A percentile compares a stretch with the other conserved stretches of the same genome.
Evolutionary conservation across 2,113 vertebrate species (phyloP).

Genomic region (Hypanus sabinus): DNA sequence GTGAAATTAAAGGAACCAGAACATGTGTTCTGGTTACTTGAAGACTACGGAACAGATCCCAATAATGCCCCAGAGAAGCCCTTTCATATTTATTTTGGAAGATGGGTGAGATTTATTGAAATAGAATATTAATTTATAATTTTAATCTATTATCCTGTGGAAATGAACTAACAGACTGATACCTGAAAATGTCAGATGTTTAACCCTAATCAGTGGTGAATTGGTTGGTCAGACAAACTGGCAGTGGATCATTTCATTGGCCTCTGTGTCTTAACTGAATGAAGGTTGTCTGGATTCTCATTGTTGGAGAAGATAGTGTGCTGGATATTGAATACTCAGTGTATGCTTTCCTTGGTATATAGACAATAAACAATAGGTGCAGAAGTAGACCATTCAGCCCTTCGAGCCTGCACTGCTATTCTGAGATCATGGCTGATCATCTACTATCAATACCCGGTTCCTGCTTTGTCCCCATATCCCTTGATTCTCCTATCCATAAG

Average conservation of each 20-base stretch:
- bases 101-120: constrained; percentile 73
- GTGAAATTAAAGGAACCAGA: constrained; percentile 84
- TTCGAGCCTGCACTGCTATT: too few relatives aligned
- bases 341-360: not conserved
- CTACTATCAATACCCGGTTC: too few relatives aligned
- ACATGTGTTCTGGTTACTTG: constrained; percentile 80
- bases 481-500: too few relatives aligned
- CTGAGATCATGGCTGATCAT: too few relatives aligned
- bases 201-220: not conserved
- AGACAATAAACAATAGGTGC: too few relatives aligned
- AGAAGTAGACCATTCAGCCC: too few relatives aligned
- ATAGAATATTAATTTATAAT: constrained; percentile 38
- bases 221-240: not conserved
- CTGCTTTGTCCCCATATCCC: too few relatives aligned
- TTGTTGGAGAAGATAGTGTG: not conserved
- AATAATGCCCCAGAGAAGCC: constrained; percentile 79
- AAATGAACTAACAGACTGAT: not conserved
- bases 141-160: not conserved
- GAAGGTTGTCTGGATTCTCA: not conserved
- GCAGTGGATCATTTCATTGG: not conserved
- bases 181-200: not conserved
- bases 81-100: constrained; percentile 79
- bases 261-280: not conserved
- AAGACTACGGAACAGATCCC: constrained; percentile 88
- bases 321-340: not conserved